Evolutionary conservation across 1,140 invertebrate species (phyloP).

Genomic region (Ips nitidus): DNA sequence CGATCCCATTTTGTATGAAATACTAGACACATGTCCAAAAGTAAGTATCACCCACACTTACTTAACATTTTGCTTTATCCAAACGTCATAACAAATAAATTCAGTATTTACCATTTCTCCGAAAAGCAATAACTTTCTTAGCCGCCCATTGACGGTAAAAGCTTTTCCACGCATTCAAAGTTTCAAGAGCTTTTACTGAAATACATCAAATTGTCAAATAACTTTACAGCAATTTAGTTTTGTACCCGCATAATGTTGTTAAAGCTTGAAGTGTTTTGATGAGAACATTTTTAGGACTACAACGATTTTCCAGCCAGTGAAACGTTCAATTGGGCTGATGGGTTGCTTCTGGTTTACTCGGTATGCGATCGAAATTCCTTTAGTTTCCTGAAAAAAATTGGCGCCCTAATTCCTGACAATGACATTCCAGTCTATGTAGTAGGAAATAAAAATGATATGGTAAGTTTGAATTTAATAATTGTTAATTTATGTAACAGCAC

Average conservation of each 20-base stretch:
- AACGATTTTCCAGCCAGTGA: slow-evolving; percentile 77
- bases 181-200: not conserved
- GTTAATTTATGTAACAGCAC: not conserved
- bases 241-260: not conserved
- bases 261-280: not conserved
- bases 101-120: no score
- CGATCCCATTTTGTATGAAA: slow-evolving; percentile 88
- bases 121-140: no score
- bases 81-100: no score
- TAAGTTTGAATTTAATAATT: slow-evolving; percentile 19
- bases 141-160: not conserved
- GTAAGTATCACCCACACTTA: slow-evolving; percentile 55
- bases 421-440: slow-evolving; percentile 77
- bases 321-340: slow-evolving; percentile 85
- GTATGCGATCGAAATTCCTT: slow-evolving; percentile 87
- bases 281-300: slow-evolving; percentile 53
- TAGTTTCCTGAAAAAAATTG: slow-evolving; percentile 76
- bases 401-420: slow-evolving; percentile 69
- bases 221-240: not conserved
- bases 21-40: slow-evolving; percentile 89
- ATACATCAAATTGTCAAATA: not conserved
- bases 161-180: slow-evolving; percentile 9
- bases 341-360: slow-evolving; percentile 85
- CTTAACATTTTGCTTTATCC: no score
- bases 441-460: slow-evolving; percentile 91